These are phyloP conservation scores for Chrysodeixis includens DNA, from an alignment of 2,888 invertebrate genomes.

Conservation along the genomic window DNA sequence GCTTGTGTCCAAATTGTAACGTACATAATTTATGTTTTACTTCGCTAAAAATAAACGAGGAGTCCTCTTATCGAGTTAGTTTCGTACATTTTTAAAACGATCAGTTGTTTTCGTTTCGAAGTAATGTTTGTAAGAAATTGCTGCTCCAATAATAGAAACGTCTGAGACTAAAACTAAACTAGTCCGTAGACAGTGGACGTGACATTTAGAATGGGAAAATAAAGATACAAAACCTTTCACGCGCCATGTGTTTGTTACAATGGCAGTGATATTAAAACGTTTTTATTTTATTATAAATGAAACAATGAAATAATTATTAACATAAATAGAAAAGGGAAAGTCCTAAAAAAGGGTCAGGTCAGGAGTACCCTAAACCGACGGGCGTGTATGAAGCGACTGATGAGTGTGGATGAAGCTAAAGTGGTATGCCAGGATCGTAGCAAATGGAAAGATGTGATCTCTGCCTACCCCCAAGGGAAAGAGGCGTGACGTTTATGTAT, in stretches of 20 bases:
- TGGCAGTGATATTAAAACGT: neutral
- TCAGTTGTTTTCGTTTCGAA: conserved; percentile 28
- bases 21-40: conserved; percentile 56
- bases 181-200: neutral
- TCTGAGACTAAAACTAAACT: conserved; percentile 20
- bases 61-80: conserved; percentile 47
- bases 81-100: conserved; percentile 49
- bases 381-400: too few species aligned
- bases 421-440: too few species aligned
- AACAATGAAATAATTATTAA: too few species aligned
- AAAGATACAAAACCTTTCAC: neutral
- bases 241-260: neutral
- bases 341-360: too few species aligned
- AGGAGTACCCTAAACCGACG: too few species aligned
- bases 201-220: neutral
- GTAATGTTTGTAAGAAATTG: conserved; percentile 41
- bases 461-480: too few species aligned
- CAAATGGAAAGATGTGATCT: too few species aligned
- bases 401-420: too few species aligned
- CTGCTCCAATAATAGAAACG: conserved; percentile 41
- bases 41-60: conserved; percentile 56
- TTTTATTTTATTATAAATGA: too few species aligned
- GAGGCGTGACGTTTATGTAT: too few species aligned
- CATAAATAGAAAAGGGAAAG: too few species aligned
- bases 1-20: conserved; percentile 55